Evolutionary conservation across 2,888 invertebrate genomes (phyloP).

Genomic region (Zootermopsis nevadensis): DNA sequence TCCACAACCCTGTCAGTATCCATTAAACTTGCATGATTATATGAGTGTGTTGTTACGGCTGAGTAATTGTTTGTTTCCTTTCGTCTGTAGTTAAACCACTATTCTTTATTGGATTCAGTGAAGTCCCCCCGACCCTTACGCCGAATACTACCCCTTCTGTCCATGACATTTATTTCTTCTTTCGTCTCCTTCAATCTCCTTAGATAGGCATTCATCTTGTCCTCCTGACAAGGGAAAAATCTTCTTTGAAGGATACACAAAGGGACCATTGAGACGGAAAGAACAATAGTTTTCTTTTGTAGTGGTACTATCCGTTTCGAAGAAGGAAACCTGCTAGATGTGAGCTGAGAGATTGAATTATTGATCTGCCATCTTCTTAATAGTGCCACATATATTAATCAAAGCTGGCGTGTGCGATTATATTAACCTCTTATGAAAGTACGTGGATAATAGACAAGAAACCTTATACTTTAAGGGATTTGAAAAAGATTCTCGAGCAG

Average conservation of each 20-base stretch:
- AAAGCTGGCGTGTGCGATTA: background rate
- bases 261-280: constrained; percentile 46
- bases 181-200: constrained; percentile 41
- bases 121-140: background rate
- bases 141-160: background rate
- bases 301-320: constrained; percentile 45
- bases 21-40: no score
- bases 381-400: constrained; percentile 26
- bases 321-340: constrained; percentile 14
- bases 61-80: background rate
- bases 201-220: constrained; percentile 46
- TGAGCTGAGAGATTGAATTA: constrained; percentile 36
- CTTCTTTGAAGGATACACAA: constrained; percentile 45
- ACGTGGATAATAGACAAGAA: background rate
- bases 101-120: background rate
- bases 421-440: background rate
- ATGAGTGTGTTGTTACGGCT: background rate
- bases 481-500: no score
- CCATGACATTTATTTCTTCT: constrained; percentile 28
- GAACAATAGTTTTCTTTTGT: constrained; percentile 50
- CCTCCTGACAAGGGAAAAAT: constrained; percentile 44
- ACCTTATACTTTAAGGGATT: no score
- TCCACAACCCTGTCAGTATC: no score
- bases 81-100: background rate
- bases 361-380: constrained; percentile 27